Conservation (phyloP, 2,797 vertebrate species). For the Neopelma chrysocephalum region DNA sequence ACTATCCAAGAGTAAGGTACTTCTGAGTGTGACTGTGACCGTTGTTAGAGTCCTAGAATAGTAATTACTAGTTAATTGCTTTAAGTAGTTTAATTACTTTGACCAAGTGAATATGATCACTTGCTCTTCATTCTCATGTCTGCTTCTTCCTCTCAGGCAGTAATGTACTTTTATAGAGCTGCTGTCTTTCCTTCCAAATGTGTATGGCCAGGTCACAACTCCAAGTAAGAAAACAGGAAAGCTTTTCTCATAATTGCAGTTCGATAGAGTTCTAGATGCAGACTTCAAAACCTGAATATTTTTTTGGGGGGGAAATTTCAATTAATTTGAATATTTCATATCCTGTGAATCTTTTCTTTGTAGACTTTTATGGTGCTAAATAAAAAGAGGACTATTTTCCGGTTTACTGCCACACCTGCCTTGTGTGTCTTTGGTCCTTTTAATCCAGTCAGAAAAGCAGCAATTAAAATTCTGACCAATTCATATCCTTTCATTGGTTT, state of each 20-base stretch:
- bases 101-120: neutral
- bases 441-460: slow-evolving; percentile 84
- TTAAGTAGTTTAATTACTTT: neutral
- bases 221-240: neutral
- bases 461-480: slow-evolving; percentile 87
- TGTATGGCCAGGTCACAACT: neutral
- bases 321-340: neutral
- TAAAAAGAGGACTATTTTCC: slow-evolving; percentile 90
- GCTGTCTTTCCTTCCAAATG: neutral
- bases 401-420: slow-evolving; percentile 88
- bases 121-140: neutral
- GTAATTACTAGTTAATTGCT: neutral
- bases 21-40: neutral
- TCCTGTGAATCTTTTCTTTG: neutral
- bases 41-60: neutral
- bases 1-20: neutral
- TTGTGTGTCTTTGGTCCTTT: slow-evolving; percentile 89
- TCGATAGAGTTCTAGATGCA: neutral
- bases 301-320: neutral
- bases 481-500: slow-evolving; percentile 88
- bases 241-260: neutral
- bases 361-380: slow-evolving; percentile 96
- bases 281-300: neutral
- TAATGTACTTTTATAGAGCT: neutral
- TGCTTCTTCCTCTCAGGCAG: neutral